Evolutionary conservation across 2,797 vertebrate species (phyloP), one percentile per base, ranked within the genome.

Genomic region (Avahi laniger): DNA sequence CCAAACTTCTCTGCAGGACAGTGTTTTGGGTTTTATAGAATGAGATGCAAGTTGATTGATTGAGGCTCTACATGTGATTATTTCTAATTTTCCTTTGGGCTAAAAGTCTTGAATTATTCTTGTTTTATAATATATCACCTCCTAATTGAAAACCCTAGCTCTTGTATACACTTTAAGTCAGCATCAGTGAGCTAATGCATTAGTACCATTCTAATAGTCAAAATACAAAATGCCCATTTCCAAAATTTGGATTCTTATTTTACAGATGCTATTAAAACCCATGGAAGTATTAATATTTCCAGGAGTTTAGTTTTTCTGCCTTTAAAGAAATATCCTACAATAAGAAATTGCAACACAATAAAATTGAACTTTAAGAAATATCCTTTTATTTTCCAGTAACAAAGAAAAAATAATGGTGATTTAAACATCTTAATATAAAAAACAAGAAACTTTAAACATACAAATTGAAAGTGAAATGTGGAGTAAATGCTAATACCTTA

Each of bases 331-430:
- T 83, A 46, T 38, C 13, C 57, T 81, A 35, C 85, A 88, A 93
- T 48, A 90, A 92, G 81, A 93, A 95, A 88, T 72, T 70, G 65
- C 93, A 96, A 88, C 33, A 85, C 81, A 94, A 97, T 92, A 82
- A 96, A 96, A 92, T 79, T 96, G 90, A 96, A 96, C 46, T 92
- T 96, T 81, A 92, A 94, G 54, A 35, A 88, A 87, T 79, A 96
- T 87, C 33, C 46, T 84, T 96, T 96, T 95, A 79, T 89, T 95
- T 91, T 87, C 24, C 30, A 83, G 63, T 93, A 76, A 95, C 52
- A 24, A 9, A 90, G 35, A 95, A 96, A 50, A 57, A 92, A 65
- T 73, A 91, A 76, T 81, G 20, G 22, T 76, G 48, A 97, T 84
- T 96, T 95, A 92, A 75, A 70, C n/a, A 96, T 61, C 7, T 91